Conservation (phyloP, 1,140 invertebrate species). For the Caerostris extrusa region DNA sequence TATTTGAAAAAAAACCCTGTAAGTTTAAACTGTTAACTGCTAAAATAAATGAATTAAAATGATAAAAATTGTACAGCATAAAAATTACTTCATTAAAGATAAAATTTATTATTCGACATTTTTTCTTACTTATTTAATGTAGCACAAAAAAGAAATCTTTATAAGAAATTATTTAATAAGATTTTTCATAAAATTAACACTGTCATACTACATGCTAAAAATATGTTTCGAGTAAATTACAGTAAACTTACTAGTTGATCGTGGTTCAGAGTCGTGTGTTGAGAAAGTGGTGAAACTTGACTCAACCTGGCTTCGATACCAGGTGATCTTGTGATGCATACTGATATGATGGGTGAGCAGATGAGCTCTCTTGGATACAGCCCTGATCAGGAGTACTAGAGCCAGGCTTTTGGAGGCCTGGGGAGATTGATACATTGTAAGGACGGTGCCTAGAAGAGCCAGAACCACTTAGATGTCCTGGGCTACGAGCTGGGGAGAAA, state of each 20-base stretch:
- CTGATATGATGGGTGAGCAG: constrained; percentile 65
- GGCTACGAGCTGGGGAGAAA: constrained; percentile 67
- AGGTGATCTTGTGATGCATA: constrained; percentile 74
- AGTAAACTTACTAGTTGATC: constrained; percentile 68
- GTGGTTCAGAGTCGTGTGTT: constrained; percentile 67
- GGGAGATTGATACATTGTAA: constrained; percentile 68
- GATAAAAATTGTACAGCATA: too few species aligned
- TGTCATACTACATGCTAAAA: too few species aligned
- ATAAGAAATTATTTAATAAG: not conserved
- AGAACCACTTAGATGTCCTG: constrained; percentile 53
- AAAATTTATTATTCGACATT: too few species aligned
- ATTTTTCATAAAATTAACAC: not conserved
- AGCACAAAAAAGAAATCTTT: too few species aligned
- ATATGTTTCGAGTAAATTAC: too few species aligned
- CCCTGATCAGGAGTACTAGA: constrained; percentile 64
- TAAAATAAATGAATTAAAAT: too few species aligned
- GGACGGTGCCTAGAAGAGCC: constrained; percentile 56
- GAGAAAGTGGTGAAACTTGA: constrained; percentile 71
- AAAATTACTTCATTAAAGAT: too few species aligned
- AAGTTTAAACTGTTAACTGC: too few species aligned
- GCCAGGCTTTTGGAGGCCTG: constrained; percentile 67
- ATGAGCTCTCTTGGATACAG: constrained; percentile 27
- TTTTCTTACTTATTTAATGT: too few species aligned
- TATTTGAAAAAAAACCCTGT: too few species aligned
- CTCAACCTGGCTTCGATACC: constrained; percentile 67